These are phyloP conservation scores for Ormyrus pomaceus DNA, from an alignment of 2,888 invertebrate species.

Conservation along the genomic window DNA sequence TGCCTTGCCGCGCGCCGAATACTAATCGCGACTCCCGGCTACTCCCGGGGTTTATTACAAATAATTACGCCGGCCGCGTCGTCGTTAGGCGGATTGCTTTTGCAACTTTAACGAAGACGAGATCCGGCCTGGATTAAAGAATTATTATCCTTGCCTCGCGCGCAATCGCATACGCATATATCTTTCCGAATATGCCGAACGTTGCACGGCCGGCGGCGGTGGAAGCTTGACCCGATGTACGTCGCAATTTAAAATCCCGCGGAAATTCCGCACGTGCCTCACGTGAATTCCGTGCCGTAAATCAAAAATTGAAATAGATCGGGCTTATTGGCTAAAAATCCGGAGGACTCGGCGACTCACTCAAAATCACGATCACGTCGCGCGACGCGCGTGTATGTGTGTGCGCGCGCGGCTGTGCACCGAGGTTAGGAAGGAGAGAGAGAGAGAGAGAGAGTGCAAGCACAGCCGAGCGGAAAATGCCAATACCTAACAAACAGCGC, in stretches of 20 bases:
- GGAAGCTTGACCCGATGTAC: neutral
- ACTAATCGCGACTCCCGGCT: conserved; percentile 2
- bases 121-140: neutral
- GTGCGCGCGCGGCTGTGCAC: neutral
- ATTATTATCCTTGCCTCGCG: neutral
- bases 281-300: conserved; percentile 32
- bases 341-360: neutral
- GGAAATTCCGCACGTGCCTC: conserved; percentile 7
- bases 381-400: neutral
- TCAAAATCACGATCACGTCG: conserved; percentile 30
- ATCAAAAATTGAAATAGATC: conserved; percentile 45
- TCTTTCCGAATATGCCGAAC: too few relatives aligned
- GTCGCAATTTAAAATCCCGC: neutral
- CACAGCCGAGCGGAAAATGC: conserved; percentile 18
- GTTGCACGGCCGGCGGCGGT: neutral
- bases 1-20: neutral
- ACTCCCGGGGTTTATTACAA: conserved; percentile 2
- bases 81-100: neutral
- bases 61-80: conserved; percentile 14
- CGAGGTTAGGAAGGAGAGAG: too few relatives aligned
- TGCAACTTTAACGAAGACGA: conserved; percentile 4
- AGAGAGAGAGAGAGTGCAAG: too few relatives aligned
- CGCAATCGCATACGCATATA: too few relatives aligned
- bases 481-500: conserved; percentile 29
- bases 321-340: conserved; percentile 36